These are phyloP conservation scores for Spheniscus humboldti DNA, from an alignment of 2,797 vertebrate genomes.

Conservation along the genomic window DNA sequence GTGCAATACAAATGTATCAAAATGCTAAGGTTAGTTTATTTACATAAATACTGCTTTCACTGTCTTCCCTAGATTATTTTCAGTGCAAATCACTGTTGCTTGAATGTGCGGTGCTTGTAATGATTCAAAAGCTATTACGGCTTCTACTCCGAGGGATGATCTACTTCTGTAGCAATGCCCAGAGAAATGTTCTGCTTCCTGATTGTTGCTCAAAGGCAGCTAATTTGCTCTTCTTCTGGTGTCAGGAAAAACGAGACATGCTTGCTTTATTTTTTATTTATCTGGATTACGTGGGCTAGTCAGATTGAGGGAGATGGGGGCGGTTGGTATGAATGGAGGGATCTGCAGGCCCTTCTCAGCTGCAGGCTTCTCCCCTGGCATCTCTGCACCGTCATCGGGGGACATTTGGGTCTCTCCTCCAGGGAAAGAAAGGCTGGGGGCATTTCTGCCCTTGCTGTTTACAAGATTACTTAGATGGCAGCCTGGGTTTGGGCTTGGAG, in stretches of 20 bases:
- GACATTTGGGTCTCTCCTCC: not conserved
- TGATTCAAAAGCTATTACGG: constrained; percentile 45
- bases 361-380: not conserved
- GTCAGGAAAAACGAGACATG: constrained; percentile 16
- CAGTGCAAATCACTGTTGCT: constrained; percentile 60
- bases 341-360: not conserved
- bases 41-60: constrained; percentile 68
- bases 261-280: not conserved
- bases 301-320: not conserved
- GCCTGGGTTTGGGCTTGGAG: accelerated
- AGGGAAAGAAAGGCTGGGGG: not conserved
- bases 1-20: constrained; percentile 56
- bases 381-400: accelerated
- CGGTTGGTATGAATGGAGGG: not conserved
- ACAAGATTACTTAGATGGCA: not conserved
- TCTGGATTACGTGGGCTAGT: not conserved
- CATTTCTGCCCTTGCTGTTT: not conserved
- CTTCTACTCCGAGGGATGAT: constrained; percentile 54
- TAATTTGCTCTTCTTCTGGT: constrained; percentile 8
- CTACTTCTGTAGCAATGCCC: constrained; percentile 47
- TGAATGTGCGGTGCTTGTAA: constrained; percentile 40
- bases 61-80: constrained; percentile 68
- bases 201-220: constrained; percentile 40
- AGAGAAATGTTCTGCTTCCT: constrained; percentile 59
- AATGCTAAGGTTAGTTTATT: constrained; percentile 71